Evolutionary conservation across 2,797 vertebrate genomes (phyloP).

Genomic region (Luscinia luscinia): DNA sequence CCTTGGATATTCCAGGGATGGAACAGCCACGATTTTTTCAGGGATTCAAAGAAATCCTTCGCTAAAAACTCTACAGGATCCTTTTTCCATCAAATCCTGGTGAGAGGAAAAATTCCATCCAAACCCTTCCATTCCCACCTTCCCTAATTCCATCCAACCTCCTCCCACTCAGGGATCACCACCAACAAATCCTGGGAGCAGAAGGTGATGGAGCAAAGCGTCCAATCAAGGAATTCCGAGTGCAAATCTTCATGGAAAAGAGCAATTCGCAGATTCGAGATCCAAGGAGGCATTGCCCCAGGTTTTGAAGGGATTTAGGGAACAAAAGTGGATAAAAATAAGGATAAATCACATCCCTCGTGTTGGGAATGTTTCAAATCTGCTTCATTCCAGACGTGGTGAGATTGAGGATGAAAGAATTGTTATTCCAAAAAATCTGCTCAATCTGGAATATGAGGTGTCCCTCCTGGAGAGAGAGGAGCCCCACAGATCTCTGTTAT

Average conservation of each 20-base stretch:
- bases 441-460: fast-evolving
- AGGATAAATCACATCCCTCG: fast-evolving
- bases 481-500: not conserved
- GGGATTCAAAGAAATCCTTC: not conserved
- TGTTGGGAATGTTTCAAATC: fast-evolving
- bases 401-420: fast-evolving
- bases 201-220: fast-evolving
- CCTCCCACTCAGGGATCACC: fast-evolving
- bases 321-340: fast-evolving
- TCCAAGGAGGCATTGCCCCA: fast-evolving
- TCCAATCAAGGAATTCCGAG: fast-evolving
- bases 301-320: fast-evolving
- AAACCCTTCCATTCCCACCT: not conserved
- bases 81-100: not conserved
- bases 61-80: not conserved
- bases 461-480: not conserved
- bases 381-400: fast-evolving
- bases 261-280: fast-evolving
- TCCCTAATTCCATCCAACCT: not conserved
- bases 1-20: not conserved
- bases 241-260: fast-evolving
- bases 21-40: fast-evolving
- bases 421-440: not conserved
- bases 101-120: fast-evolving
- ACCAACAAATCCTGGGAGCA: not conserved